phyloP scores from a whole-genome alignment of 2,113 vertebrate genomes.

The Strix aluco region DNA sequence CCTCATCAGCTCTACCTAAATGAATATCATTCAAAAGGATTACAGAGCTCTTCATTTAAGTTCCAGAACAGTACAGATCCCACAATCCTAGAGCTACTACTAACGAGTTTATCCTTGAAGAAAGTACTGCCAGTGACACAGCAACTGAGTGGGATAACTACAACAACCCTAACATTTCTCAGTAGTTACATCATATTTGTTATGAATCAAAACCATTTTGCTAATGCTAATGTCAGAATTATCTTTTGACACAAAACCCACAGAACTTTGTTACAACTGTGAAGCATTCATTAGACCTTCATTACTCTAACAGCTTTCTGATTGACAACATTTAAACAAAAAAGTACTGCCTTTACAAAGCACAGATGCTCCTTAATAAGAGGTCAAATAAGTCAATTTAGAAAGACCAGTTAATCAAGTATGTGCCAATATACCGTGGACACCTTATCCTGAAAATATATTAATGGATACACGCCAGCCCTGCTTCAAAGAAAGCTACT shows the following conservation, averaged over 20 bases:
- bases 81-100: neutral
- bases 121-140: neutral
- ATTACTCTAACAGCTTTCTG: neutral
- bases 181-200: neutral
- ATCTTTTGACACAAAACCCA: neutral
- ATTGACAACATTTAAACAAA: neutral
- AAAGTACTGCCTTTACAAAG: neutral
- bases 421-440: neutral
- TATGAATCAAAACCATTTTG: slow-evolving; percentile 22
- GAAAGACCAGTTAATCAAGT: neutral
- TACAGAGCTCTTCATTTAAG: neutral
- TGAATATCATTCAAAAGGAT: neutral
- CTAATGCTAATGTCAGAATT: neutral
- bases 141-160: neutral
- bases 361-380: neutral
- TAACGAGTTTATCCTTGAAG: neutral
- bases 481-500: neutral
- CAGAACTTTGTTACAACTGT: neutral
- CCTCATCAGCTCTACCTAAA: neutral
- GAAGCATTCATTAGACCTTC: neutral
- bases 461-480: neutral
- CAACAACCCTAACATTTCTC: neutral
- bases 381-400: neutral
- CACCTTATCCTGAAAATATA: neutral
- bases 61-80: neutral